These are phyloP conservation scores for Escarpia spicata DNA, from an alignment of 2,888 invertebrate species.

Conservation along the genomic window DNA sequence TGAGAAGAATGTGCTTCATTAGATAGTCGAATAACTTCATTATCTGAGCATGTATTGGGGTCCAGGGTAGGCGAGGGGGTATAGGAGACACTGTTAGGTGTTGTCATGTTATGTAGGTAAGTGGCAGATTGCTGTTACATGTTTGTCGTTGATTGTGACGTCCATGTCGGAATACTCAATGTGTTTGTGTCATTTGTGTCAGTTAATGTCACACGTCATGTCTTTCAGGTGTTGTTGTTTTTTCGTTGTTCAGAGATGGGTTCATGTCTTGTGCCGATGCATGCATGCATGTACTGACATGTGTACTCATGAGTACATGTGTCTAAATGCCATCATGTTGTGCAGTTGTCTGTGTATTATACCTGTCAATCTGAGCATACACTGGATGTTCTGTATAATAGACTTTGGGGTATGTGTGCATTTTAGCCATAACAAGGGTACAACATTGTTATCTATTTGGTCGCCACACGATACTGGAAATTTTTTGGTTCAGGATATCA, in stretches of 20 bases:
- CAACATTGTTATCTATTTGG: no score
- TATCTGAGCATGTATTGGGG: background rate
- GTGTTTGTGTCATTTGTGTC: background rate
- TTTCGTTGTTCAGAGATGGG: background rate
- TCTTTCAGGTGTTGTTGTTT: background rate
- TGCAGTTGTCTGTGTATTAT: background rate
- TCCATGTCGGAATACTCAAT: background rate
- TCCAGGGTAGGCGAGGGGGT: background rate
- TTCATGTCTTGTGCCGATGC: background rate
- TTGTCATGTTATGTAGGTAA: background rate
- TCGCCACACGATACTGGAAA: no score
- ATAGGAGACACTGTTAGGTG: background rate
- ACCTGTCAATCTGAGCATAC: background rate
- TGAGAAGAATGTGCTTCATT: conserved; percentile 1
- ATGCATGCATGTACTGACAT: background rate
- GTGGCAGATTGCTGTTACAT: background rate
- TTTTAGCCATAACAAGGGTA: no score
- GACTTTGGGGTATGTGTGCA: no score
- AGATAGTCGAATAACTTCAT: conserved; percentile 2
- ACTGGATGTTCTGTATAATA: background rate
- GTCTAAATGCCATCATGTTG: conserved; percentile 1
- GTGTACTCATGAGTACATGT: background rate
- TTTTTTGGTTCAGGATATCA: no score
- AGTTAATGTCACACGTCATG: background rate
- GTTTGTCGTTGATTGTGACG: background rate